phyloP scores from a whole-genome alignment of 2,113 vertebrate species.

The Brevimyrus niger region DNA sequence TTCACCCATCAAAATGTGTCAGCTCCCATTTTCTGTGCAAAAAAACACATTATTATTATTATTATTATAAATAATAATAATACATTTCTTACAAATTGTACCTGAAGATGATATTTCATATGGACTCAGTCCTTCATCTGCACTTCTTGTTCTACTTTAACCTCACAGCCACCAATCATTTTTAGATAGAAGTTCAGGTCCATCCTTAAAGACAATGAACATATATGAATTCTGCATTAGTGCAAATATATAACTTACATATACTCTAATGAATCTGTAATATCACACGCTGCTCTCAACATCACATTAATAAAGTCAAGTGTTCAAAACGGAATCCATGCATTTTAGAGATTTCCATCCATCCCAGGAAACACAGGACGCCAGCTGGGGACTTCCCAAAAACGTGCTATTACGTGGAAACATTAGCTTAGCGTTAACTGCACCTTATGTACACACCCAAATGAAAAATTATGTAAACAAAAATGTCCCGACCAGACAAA shows the following conservation, averaged over 20 bases:
- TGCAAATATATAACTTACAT: neutral
- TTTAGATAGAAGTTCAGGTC: neutral
- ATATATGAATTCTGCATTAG: neutral
- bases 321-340: neutral
- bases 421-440: neutral
- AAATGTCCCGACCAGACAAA: neutral
- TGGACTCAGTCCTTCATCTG: conserved; percentile 28
- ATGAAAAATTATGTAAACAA: neutral
- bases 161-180: neutral
- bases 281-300: neutral
- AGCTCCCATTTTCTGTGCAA: neutral
- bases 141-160: neutral
- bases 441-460: neutral
- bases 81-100: conserved; percentile 37
- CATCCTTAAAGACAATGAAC: neutral
- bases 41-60: neutral
- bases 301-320: neutral
- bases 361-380: neutral
- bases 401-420: neutral
- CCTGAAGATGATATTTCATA: conserved; percentile 49
- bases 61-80: neutral
- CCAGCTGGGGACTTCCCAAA: neutral
- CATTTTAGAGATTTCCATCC: neutral
- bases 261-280: neutral
- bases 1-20: neutral